These are phyloP conservation scores for Yasuhikotakia modesta DNA, from an alignment of 2,797 vertebrate genomes.

Conservation along the genomic window DNA sequence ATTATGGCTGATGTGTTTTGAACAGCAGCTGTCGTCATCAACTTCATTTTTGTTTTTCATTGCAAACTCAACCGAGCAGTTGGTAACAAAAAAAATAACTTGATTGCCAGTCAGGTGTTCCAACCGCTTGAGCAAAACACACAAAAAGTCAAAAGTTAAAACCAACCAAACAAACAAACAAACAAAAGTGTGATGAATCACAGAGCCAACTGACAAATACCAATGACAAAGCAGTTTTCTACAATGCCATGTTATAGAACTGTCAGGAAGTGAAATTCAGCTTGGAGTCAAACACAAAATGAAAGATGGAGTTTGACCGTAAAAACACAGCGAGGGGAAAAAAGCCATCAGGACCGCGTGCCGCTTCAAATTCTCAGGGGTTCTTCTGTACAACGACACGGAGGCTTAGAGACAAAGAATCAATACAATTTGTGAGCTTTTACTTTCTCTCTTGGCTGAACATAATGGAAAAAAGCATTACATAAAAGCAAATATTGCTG, in stretches of 20 bases:
- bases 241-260: conserved; percentile 30
- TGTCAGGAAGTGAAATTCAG: conserved; percentile 45
- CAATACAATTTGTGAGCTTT: conserved; percentile 72
- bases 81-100: neutral
- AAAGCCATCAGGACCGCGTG: conserved; percentile 66
- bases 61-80: neutral
- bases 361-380: conserved; percentile 64
- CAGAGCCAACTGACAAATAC: conserved; percentile 1
- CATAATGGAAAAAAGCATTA: conserved; percentile 73
- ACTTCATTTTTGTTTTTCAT: neutral
- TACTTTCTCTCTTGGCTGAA: conserved; percentile 65
- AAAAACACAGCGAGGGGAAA: conserved; percentile 47
- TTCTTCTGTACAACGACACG: conserved; percentile 63
- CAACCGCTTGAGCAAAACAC: conserved; percentile 3
- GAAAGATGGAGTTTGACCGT: conserved; percentile 55
- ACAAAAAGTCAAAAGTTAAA: neutral
- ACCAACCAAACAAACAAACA: neutral
- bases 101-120: neutral
- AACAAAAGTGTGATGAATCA: neutral
- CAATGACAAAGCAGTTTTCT: conserved; percentile 16
- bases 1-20: conserved; percentile 31
- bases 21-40: conserved; percentile 25
- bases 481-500: conserved; percentile 72
- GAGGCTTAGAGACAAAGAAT: conserved; percentile 72
- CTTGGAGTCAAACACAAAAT: conserved; percentile 47